phyloP scores from a whole-genome alignment of 1,140 invertebrate genomes.

The Drosophila pachea region DNA sequence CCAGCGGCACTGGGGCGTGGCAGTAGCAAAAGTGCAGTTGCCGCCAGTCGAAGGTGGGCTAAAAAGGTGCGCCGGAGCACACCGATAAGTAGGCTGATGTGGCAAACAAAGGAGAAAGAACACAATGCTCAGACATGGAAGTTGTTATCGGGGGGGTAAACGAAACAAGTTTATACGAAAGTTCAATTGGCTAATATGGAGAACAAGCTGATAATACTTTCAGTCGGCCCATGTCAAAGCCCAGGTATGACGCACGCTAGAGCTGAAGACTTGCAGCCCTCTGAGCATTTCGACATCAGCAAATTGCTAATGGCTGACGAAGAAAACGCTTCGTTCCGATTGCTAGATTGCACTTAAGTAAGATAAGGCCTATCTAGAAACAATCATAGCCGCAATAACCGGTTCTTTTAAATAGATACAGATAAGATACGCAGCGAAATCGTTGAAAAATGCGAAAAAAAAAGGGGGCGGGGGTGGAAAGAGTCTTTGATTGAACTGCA shows the following conservation, averaged over 20 bases:
- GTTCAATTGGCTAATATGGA: no score
- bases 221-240: no score
- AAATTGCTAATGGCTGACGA: no score
- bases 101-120: conserved; percentile 6
- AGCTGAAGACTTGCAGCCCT: no score
- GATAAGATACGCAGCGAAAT: conserved; percentile 10
- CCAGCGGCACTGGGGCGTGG: conserved; percentile 7
- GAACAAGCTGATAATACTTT: no score
- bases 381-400: background rate
- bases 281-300: no score
- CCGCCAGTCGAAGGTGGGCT: background rate
- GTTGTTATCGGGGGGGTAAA: no score
- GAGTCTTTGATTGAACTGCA: conserved; percentile 25
- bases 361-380: conserved; percentile 1
- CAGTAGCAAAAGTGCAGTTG: conserved; percentile 24
- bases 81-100: conserved; percentile 50
- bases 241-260: no score
- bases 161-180: no score
- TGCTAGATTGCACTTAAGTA: no score
- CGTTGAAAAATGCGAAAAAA: conserved; percentile 3
- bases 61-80: conserved; percentile 27
- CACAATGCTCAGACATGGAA: no score
- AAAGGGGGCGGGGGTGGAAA: background rate
- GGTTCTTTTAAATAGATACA: background rate
- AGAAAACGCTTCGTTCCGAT: no score